These are phyloP conservation scores for Dolichotis patagonum DNA, from an alignment of 2,113 vertebrate species.

Conservation along the genomic window DNA sequence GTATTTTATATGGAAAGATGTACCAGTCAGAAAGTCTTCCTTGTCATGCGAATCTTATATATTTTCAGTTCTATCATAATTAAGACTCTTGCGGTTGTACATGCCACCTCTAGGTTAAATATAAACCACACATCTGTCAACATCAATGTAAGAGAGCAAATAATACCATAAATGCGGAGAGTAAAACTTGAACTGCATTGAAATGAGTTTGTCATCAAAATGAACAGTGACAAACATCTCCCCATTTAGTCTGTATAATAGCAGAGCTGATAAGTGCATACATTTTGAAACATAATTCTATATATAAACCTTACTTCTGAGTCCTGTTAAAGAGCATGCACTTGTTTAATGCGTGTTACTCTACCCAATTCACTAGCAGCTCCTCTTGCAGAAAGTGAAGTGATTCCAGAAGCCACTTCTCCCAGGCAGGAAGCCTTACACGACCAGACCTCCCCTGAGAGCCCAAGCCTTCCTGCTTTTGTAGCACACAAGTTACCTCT, in stretches of 20 bases:
- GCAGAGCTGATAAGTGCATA: slow-evolving; percentile 45
- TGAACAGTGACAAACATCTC: slow-evolving; percentile 46
- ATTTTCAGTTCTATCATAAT: slow-evolving; percentile 76
- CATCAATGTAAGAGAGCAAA: slow-evolving; percentile 56
- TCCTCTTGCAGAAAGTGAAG: background rate
- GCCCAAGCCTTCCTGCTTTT: background rate
- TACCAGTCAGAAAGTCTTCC: background rate
- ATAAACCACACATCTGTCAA: slow-evolving; percentile 73
- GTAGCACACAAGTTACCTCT: accelerated
- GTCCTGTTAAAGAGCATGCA: background rate
- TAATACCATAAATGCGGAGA: slow-evolving; percentile 13
- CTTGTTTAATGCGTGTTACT: background rate
- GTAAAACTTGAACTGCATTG: slow-evolving; percentile 53
- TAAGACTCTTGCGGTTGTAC: slow-evolving; percentile 75
- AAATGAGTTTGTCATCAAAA: slow-evolving; percentile 66
- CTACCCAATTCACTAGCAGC: background rate
- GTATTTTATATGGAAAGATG: slow-evolving; percentile 16
- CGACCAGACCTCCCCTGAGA: background rate
- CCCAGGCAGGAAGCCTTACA: background rate
- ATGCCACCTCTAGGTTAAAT: slow-evolving; percentile 81
- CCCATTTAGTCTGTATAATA: slow-evolving; percentile 48
- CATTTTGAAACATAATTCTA: background rate
- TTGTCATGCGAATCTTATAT: slow-evolving; percentile 63
- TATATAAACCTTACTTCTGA: background rate
- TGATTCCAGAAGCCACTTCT: background rate